Evolutionary conservation across 2,113 vertebrate genomes (phyloP), one percentile per base, ranked within the genome.

Genomic region (Lamprologus callipterus): DNA sequence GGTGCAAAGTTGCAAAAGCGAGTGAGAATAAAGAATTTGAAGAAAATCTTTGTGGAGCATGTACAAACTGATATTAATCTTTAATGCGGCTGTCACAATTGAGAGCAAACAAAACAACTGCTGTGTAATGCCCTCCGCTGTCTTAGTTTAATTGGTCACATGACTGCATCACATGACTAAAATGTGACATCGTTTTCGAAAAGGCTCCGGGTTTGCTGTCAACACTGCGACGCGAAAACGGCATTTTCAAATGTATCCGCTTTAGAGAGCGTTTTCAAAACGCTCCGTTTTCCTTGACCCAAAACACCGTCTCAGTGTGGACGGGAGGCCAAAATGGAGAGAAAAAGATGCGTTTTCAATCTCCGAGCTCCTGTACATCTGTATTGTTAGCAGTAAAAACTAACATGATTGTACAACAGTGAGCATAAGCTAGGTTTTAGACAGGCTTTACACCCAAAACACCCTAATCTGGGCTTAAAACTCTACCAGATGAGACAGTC

Each of bases 161-260:
- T 60, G 28, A 60, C 57, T 60, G 28, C 57, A 60, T 33, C 57
- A 60, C 57, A 60, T 60, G 58, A 60, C 28, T 60, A 60, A 60
- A 60, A 19, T 60, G 58, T 33, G 28, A 33, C 57, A 60, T 60
- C 2, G 0, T 60, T 60, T 60, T 60, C 2, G 2, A 60, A 60
- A 60, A 60, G 28, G 58, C 58, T 60, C 28, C 2, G 2, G 28
- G 16, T 60, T 60, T 2, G 57, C 57, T 10, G 28, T 60, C 5
- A 19, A 60, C 57, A 1, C 2, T 60, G 16, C 0, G 1, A 33
- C 0, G 5, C 0, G 2, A 60, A 60, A 60, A 60, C 28, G 0
- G 1, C 1, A 2, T 60, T 60, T 33, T 60, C 16, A 60, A 60
- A 57, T 57, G 23, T 28, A 57, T 57, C 54, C 0, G 1, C 9